phyloP scores from a whole-genome alignment of 1,140 invertebrate genomes.

The Notospermus geniculatus region DNA sequence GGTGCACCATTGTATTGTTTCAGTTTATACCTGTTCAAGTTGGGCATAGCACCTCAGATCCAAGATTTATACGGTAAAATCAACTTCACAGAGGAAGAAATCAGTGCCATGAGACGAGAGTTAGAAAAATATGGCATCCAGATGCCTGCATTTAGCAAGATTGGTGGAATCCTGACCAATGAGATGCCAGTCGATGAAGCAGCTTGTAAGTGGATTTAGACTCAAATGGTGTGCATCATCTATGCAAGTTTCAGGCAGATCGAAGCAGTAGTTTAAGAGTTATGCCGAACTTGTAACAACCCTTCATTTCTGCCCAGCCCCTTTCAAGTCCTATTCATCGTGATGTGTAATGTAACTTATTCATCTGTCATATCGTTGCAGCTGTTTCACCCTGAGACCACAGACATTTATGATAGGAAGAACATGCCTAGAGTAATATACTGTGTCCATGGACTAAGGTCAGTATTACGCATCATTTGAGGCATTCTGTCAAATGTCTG shows the following conservation, averaged over 20 bases:
- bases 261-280: too few relatives aligned
- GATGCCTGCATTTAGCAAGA: constrained; percentile 77
- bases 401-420: constrained; percentile 82
- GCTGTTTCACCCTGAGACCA: constrained; percentile 85
- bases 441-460: constrained; percentile 77
- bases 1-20: constrained; percentile 21
- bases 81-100: constrained; percentile 75
- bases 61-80: constrained; percentile 78
- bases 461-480: constrained; percentile 8
- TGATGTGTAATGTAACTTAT: too few relatives aligned
- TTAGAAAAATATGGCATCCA: constrained; percentile 72
- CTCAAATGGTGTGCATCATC: too few relatives aligned
- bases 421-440: constrained; percentile 82
- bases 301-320: too few relatives aligned
- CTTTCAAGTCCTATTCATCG: too few relatives aligned
- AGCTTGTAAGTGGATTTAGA: constrained; percentile 48
- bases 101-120: constrained; percentile 69
- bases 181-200: constrained; percentile 65
- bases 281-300: too few relatives aligned
- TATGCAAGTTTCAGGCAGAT: too few relatives aligned
- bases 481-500: too few relatives aligned
- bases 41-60: constrained; percentile 74
- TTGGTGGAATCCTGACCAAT: constrained; percentile 71
- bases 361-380: constrained; percentile 48
- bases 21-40: constrained; percentile 55